Evolutionary conservation across 2,113 vertebrate species (phyloP).

Genomic region (Myiopsitta monachus): DNA sequence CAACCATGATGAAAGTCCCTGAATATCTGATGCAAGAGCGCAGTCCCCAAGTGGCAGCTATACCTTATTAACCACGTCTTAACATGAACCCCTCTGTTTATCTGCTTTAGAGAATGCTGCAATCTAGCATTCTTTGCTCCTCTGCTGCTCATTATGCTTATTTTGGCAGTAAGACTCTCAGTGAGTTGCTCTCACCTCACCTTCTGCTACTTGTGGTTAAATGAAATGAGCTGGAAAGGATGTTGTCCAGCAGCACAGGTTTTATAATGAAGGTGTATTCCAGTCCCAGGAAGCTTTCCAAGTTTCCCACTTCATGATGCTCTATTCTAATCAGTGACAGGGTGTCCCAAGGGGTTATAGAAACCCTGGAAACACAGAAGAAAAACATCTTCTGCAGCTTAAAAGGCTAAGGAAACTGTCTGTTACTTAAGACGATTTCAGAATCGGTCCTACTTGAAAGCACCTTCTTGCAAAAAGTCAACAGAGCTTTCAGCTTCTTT

Average conservation of each 20-base stretch:
- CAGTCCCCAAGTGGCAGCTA: background rate
- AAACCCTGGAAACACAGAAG: background rate
- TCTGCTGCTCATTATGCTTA: background rate
- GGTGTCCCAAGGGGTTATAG: background rate
- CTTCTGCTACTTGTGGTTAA: background rate
- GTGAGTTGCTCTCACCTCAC: background rate
- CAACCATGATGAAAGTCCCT: background rate
- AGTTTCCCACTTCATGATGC: background rate
- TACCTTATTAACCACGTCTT: background rate
- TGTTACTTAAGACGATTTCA: background rate
- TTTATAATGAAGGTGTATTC: background rate
- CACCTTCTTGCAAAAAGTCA: background rate
- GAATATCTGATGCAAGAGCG: background rate
- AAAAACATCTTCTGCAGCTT: background rate
- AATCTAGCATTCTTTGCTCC: background rate
- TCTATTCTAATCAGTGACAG: background rate
- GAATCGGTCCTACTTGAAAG: background rate
- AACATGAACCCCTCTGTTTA: background rate
- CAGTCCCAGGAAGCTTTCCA: background rate
- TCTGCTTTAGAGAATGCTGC: background rate
- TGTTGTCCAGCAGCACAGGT: background rate
- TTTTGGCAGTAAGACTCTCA: background rate
- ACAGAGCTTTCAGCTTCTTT: background rate
- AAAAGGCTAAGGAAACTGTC: background rate
- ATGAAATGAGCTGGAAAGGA: background rate